Evolutionary conservation across 2,888 invertebrate genomes (phyloP).

Genomic region (Monochamus alternatus): DNA sequence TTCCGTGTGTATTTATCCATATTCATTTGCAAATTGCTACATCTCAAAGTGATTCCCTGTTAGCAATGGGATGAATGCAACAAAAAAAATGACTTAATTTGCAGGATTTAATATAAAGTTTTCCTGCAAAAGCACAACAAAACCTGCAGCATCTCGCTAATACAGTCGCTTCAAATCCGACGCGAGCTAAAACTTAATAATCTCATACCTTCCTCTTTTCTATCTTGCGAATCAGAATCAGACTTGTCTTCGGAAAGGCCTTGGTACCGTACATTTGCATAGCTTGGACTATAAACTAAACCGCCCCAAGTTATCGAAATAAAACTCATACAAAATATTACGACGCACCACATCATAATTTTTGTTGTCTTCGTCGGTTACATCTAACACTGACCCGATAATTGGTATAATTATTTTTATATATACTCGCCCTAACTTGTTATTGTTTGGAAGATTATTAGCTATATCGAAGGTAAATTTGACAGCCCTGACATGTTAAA

Average conservation of each 20-base stretch:
- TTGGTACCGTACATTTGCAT: conserved; percentile 40
- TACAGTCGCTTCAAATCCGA: too few species aligned
- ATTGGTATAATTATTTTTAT: conserved; percentile 1
- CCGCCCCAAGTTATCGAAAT: conserved; percentile 23
- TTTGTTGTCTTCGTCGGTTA: neutral
- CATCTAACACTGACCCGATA: neutral
- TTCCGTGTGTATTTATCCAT: too few species aligned
- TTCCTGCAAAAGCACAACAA: too few species aligned
- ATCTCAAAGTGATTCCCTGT: too few species aligned
- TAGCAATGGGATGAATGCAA: too few species aligned
- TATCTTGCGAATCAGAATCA: conserved; percentile 21
- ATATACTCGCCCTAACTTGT: neutral
- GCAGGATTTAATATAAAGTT: too few species aligned
- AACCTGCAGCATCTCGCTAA: too few species aligned
- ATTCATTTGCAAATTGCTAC: too few species aligned
- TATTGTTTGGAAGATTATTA: neutral
- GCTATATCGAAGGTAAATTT: conserved; percentile 31
- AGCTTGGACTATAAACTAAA: conserved; percentile 39
- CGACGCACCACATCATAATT: conserved; percentile 18
- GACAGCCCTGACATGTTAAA: conserved; percentile 11
- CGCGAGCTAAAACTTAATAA: conserved; percentile 22
- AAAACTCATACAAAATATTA: conserved; percentile 14
- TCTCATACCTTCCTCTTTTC: conserved; percentile 34
- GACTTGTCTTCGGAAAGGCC: conserved; percentile 3
- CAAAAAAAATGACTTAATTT: too few species aligned